A percentile compares a stretch with the other conserved stretches of the same genome.
phyloP scores from a whole-genome alignment of 2,888 invertebrate species.

The Agrochola litura region DNA sequence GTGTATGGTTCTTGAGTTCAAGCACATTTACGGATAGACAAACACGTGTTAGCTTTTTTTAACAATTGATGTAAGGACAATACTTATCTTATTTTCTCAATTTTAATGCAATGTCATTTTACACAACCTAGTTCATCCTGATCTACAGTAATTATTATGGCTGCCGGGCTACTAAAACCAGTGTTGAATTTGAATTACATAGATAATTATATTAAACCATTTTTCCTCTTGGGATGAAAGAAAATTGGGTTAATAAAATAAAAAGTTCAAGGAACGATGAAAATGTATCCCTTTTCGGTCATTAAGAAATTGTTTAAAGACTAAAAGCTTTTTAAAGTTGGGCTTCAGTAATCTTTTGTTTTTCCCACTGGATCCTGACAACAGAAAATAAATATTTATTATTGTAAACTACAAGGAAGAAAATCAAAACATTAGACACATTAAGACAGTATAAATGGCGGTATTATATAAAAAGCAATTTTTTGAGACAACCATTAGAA shows the following conservation, averaged over 20 bases:
- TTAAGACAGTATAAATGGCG: neutral
- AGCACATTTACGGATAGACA: neutral
- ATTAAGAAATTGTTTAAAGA: conserved; percentile 28
- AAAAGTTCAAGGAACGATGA: conserved; percentile 21
- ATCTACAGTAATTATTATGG: neutral
- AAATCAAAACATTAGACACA: neutral
- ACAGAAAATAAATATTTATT: neutral
- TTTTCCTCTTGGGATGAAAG: conserved; percentile 18
- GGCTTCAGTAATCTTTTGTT: no score
- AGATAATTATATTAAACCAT: conserved; percentile 5
- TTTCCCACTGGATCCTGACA: neutral
- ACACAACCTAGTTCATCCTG: no score
- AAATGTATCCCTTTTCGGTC: conserved; percentile 19
- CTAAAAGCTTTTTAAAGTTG: neutral
- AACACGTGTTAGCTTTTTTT: neutral
- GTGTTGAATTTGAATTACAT: neutral
- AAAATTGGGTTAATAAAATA: conserved; percentile 28
- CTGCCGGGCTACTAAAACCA: neutral
- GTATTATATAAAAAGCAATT: no score
- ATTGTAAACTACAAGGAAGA: neutral
- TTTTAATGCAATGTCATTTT: no score
- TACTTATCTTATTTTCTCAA: no score
- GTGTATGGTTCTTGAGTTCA: neutral
- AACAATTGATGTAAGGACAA: neutral
- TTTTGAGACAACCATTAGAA: no score